Percentiles rank a stretch among this genome's conserved stretches.
phyloP scores from a whole-genome alignment of 2,113 vertebrate genomes.

The Etia nguti region DNA sequence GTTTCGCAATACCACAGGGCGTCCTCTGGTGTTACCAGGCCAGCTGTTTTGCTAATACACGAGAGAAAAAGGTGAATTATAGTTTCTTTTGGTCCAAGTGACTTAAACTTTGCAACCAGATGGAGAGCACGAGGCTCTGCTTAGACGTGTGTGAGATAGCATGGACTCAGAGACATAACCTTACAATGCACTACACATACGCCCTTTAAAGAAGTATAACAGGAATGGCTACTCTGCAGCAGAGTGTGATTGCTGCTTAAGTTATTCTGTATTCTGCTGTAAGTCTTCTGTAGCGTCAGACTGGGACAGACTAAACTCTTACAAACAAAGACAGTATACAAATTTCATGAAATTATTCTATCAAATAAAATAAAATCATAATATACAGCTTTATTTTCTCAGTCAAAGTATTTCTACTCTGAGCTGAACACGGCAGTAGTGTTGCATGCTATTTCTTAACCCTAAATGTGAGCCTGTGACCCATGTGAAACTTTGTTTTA shows the following conservation, averaged over 20 bases:
- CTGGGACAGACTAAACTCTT: not conserved
- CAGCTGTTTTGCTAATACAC: not conserved
- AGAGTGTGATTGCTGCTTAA: not conserved
- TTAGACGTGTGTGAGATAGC: not conserved
- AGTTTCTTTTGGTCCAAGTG: not conserved
- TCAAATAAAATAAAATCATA: not conserved
- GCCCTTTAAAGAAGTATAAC: accelerated
- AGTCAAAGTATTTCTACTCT: not conserved
- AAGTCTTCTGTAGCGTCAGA: not conserved
- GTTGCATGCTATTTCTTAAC: not conserved
- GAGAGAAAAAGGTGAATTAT: not conserved
- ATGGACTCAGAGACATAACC: not conserved
- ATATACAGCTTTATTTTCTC: not conserved
- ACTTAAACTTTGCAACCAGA: not conserved
- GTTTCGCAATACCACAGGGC: not conserved
- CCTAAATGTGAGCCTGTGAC: not conserved
- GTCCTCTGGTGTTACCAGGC: not conserved
- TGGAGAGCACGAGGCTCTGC: not conserved
- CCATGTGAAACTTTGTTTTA: not conserved
- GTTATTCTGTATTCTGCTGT: too few relatives aligned
- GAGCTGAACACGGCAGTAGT: not conserved
- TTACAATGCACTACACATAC: not conserved
- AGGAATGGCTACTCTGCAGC: not conserved
- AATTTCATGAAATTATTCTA: not conserved
- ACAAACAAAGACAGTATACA: not conserved